Evolutionary conservation across 2,888 invertebrate species (phyloP).

Genomic region (Polydrusus pterygomalis): DNA sequence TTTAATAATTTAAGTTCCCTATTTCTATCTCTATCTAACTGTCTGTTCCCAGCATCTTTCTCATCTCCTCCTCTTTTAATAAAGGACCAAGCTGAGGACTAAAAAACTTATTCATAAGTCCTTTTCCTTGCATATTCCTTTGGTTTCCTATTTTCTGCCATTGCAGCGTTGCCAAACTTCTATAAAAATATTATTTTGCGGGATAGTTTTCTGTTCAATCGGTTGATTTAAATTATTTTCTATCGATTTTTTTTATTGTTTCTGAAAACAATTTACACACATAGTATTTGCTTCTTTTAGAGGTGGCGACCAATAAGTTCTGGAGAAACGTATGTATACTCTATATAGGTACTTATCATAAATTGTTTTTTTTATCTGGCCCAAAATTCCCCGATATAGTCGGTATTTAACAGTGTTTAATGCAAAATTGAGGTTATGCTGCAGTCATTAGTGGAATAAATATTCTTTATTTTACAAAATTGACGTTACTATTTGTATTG

Average conservation of each 20-base stretch:
- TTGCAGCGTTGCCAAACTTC: background rate
- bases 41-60: background rate
- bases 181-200: background rate
- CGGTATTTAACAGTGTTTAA: background rate
- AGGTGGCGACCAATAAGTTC: too few relatives aligned
- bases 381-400: too few relatives aligned
- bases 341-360: too few relatives aligned
- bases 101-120: conserved; percentile 24
- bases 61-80: conserved; percentile 10
- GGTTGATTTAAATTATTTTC: too few relatives aligned
- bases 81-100: conserved; percentile 14
- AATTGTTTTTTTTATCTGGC: too few relatives aligned
- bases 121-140: conserved; percentile 22
- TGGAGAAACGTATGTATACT: too few relatives aligned
- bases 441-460: background rate
- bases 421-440: background rate
- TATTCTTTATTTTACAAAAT: background rate
- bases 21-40: conserved; percentile 5
- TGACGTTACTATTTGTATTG: background rate
- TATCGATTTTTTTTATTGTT: too few relatives aligned
- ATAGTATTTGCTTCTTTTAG: too few relatives aligned
- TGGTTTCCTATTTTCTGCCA: background rate
- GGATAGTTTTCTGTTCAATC: background rate
- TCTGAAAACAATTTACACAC: too few relatives aligned
- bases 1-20: background rate